These are phyloP conservation scores for Dinoponera quadriceps DNA, from an alignment of 1,140 invertebrate species.

Conservation along the genomic window DNA sequence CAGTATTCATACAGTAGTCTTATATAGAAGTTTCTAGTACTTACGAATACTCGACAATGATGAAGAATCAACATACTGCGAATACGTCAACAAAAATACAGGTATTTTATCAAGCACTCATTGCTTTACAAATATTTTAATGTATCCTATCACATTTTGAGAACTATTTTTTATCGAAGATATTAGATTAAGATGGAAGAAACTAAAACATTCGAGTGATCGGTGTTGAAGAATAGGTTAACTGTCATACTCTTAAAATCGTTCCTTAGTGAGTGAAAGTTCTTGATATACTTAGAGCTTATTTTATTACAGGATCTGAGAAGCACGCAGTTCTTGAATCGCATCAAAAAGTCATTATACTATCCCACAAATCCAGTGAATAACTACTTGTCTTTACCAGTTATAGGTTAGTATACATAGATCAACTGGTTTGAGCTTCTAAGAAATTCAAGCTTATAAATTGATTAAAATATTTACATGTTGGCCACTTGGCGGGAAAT, in stretches of 20 bases:
- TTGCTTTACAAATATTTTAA: conserved; percentile 25
- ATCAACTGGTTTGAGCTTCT: neutral
- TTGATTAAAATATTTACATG: neutral
- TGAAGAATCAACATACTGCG: conserved; percentile 77
- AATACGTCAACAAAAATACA: conserved; percentile 75
- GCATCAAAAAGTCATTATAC: conserved; percentile 94
- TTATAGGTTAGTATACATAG: conserved; percentile 88
- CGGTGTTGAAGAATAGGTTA: neutral
- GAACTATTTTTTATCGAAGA: too few relatives aligned
- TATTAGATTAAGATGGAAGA: neutral
- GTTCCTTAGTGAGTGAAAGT: conserved; percentile 19
- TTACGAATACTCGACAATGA: conserved; percentile 68
- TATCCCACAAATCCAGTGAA: conserved; percentile 91
- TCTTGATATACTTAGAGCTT: conserved; percentile 36
- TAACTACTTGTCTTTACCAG: conserved; percentile 91
- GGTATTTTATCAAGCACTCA: conserved; percentile 64
- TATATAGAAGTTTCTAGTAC: neutral
- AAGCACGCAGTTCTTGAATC: conserved; percentile 91
- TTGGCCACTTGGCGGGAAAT: too few relatives aligned
- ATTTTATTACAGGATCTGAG: conserved; percentile 87
- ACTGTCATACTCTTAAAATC: conserved; percentile 21
- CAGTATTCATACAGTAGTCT: neutral
- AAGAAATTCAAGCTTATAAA: neutral
- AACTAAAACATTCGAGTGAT: neutral
- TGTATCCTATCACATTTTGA: neutral